These are phyloP conservation scores for Sphenopsis melanotis DNA, from an alignment of 2,797 vertebrate species.

Conservation along the genomic window DNA sequence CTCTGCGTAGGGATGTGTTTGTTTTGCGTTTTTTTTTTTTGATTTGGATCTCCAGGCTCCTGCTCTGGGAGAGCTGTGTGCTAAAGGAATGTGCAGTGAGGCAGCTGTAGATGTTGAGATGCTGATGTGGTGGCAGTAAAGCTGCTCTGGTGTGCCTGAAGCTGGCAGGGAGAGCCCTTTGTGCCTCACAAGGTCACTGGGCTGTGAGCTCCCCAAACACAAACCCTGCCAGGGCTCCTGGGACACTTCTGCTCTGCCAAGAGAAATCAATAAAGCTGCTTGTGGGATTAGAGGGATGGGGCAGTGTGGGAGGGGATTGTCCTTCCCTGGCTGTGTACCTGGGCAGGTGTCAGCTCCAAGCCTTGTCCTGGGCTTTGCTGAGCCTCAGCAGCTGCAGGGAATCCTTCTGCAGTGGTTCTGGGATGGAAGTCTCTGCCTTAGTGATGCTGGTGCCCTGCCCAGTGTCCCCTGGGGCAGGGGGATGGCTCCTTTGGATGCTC, in stretches of 20 bases:
- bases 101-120: not conserved
- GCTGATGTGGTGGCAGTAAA: not conserved
- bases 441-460: not conserved
- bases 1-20: not conserved
- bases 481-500: not conserved
- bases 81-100: not conserved
- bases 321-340: not conserved
- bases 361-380: not conserved
- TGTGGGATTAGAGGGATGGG: not conserved
- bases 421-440: not conserved
- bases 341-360: rapidly evolving
- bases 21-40: not conserved
- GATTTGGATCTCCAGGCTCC: not conserved
- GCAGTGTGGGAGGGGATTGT: not conserved
- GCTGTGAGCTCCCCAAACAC: not conserved
- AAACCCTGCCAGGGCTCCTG: not conserved
- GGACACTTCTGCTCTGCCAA: not conserved
- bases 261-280: not conserved
- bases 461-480: not conserved
- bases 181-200: not conserved
- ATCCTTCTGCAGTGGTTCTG: rapidly evolving
- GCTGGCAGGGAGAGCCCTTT: not conserved
- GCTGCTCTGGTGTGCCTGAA: not conserved
- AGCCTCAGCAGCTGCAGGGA: not conserved
- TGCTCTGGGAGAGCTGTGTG: not conserved